Evolutionary conservation across 2,797 vertebrate species (phyloP), one percentile per base, ranked within the genome.

Genomic region (Gymnothorax javanicus): DNA sequence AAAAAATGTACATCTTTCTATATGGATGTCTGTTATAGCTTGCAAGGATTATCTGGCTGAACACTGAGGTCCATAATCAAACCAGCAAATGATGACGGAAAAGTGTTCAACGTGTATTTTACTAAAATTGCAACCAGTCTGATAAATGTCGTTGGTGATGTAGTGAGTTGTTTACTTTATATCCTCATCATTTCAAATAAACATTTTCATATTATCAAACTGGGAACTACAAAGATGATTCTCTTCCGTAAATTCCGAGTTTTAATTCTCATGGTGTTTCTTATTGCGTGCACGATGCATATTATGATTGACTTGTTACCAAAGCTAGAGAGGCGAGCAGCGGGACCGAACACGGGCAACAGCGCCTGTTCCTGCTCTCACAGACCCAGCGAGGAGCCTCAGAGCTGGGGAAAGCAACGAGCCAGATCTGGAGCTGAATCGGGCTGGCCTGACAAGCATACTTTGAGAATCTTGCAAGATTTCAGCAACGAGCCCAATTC

Each of bases 251-350:
- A 96, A 94, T 99, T 99, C 94, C 97, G 98, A 59, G 96, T 98
- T 89, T 90, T 99, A 86, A 97, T 99, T 91, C 94, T 99, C 85
- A 96, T 96, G 96, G 97, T 97, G 87, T 98, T 99, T 90, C 95
- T 99, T 67, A 91, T 98, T 57, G 98, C 98, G 2, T 98, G 98
- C 94, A 98, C 97, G 6, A 95, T 99, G 96, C 98, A 99, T 94
- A 98, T 99, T 69, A 96, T 97, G 96, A 97, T 99, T 85, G 98
- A 99, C 95, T 92, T 99, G 93, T 91, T 99, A 89, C 98, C 98
- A 1, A 97, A 96, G 92, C 96, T 98, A 95, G 98, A 99, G 94
- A 91, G 95, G 83, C 96, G 96, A 7, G 87, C 94, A 20, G 91
- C 92, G 15, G 95, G 96, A 88, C 90, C 95, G 88, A 93, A 94